Conservation (phyloP, 2,113 vertebrate species). For the Paradoxurus hermaphroditus region DNA sequence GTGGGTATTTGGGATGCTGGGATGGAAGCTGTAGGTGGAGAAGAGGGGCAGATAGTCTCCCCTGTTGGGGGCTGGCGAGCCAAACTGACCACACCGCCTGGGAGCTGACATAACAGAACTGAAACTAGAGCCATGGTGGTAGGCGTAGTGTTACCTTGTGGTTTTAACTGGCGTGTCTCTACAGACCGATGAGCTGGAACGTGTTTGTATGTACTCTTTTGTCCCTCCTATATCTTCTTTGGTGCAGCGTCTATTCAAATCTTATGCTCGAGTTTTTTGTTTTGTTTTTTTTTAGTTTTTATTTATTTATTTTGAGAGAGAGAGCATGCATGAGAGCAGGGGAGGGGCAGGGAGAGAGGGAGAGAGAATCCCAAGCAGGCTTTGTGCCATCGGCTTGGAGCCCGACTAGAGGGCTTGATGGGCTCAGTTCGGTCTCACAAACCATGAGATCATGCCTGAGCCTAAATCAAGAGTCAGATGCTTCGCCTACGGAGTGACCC, state of each 20-base stretch:
- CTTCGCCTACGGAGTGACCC: too few relatives aligned
- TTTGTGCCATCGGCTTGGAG: too few relatives aligned
- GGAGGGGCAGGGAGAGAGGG: too few relatives aligned
- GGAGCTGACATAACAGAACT: neutral
- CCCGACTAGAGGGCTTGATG: too few relatives aligned
- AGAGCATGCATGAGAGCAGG: too few relatives aligned
- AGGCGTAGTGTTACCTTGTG: neutral
- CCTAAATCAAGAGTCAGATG: too few relatives aligned
- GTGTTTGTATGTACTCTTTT: neutral
- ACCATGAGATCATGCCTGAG: too few relatives aligned
- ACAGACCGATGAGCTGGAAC: neutral
- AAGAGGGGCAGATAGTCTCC: neutral
- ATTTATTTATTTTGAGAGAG: too few relatives aligned
- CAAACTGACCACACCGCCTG: neutral
- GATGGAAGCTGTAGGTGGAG: neutral
- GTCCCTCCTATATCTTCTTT: neutral
- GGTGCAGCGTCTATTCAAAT: neutral
- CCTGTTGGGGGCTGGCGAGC: neutral
- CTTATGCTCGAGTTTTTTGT: neutral
- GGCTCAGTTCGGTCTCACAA: too few relatives aligned
- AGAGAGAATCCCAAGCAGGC: too few relatives aligned
- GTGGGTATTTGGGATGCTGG: neutral
- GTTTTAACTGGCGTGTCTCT: neutral
- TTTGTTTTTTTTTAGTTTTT: too few relatives aligned
- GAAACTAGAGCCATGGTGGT: rapidly evolving